Conservation (phyloP, 1,140 invertebrate species). For the Drosophila fuyamai region DNA sequence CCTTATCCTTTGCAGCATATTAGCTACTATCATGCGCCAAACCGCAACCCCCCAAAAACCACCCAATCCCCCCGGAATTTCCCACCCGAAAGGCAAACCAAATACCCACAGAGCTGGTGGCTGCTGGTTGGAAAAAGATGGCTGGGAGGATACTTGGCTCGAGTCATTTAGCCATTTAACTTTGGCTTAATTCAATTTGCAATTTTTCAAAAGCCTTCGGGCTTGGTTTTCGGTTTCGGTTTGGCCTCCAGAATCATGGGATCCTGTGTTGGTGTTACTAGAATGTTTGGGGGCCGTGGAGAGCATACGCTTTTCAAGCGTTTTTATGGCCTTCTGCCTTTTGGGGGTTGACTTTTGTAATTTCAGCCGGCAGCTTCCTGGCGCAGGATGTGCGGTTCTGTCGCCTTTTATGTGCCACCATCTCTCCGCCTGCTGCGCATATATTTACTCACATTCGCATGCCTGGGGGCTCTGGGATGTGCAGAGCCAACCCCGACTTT, state of each 20-base stretch:
- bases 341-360: constrained; percentile 80
- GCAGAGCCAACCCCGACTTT: constrained; percentile 26
- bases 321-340: constrained; percentile 70
- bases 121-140: constrained; percentile 36
- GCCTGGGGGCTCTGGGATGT: constrained; percentile 5
- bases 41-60: constrained; percentile 67
- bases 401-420: constrained; percentile 71
- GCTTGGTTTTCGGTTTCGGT: constrained; percentile 36
- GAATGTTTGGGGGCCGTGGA: constrained; percentile 5
- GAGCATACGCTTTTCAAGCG: constrained; percentile 78
- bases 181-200: constrained; percentile 85
- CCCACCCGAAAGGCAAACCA: constrained; percentile 8
- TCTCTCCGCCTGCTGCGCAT: constrained; percentile 26
- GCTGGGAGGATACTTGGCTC: constrained; percentile 65
- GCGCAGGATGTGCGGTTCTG: constrained; percentile 79
- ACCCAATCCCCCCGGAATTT: not conserved
- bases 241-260: constrained; percentile 10
- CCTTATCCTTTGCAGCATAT: constrained; percentile 76
- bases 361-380: constrained; percentile 78
- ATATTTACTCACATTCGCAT: constrained; percentile 63
- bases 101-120: constrained; percentile 33
- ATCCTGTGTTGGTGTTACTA: constrained; percentile 15
- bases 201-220: constrained; percentile 82
- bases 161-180: constrained; percentile 84
- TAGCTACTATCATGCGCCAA: constrained; percentile 77